These are phyloP conservation scores for Leptinotarsa peninsularis DNA, from an alignment of 2,888 invertebrate species.

Conservation along the genomic window DNA sequence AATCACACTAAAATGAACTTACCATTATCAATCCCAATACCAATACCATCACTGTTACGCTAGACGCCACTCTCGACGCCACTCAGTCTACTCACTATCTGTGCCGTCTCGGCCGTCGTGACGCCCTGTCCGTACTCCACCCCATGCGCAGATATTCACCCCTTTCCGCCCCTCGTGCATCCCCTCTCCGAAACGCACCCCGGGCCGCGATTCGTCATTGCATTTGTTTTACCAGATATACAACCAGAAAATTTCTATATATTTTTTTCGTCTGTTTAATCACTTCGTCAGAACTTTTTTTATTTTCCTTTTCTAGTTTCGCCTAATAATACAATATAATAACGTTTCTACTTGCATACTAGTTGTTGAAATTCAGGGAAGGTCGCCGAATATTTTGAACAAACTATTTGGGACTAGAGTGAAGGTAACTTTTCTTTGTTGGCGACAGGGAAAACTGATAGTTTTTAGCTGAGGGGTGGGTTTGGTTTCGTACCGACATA, in stretches of 20 bases:
- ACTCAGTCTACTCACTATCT: conserved; percentile 68
- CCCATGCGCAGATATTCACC: conserved; percentile 68
- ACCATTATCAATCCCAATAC: conserved; percentile 48
- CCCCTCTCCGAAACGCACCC: conserved; percentile 60
- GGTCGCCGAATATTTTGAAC: not conserved
- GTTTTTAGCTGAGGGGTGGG: conserved; percentile 56
- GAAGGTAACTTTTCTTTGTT: conserved; percentile 54
- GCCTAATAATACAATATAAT: not conserved
- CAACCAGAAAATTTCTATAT: conserved; percentile 49
- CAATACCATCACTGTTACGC: conserved; percentile 51
- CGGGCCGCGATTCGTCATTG: conserved; percentile 58
- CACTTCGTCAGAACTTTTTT: not conserved
- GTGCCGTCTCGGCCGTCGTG: conserved; percentile 72
- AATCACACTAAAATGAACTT: conserved; percentile 51
- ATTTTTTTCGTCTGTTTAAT: conserved; percentile 25
- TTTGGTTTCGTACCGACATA: conserved; percentile 46
- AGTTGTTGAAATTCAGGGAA: not conserved
- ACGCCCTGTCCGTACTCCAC: conserved; percentile 71
- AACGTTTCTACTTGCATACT: not conserved
- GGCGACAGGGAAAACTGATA: conserved; percentile 54
- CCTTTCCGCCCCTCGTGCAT: conserved; percentile 59
- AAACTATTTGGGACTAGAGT: not conserved
- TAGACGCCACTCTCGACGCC: conserved; percentile 63
- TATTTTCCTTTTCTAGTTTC: not conserved
- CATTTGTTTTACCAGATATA: conserved; percentile 60